Evolutionary conservation across 64 coral and sea anemone species (phyloP).

Genomic region (Montipora cactus): DNA sequence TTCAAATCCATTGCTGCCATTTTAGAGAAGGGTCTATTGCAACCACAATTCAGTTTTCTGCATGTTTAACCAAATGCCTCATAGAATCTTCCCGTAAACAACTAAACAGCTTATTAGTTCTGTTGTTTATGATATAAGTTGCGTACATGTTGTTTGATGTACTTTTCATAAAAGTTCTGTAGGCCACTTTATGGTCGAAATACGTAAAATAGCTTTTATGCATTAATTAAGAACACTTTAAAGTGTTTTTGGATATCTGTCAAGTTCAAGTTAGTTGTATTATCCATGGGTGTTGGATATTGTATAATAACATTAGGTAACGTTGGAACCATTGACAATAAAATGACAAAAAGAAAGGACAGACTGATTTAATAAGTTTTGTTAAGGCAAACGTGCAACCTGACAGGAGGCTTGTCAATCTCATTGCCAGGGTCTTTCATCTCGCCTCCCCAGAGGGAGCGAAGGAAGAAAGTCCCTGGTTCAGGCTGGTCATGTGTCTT

Average conservation of each 20-base stretch:
- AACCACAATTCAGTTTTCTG: too few relatives aligned
- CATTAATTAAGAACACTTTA: not conserved
- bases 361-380: not conserved
- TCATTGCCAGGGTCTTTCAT: too few relatives aligned
- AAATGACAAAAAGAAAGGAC: not conserved
- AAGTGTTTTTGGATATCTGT: not conserved
- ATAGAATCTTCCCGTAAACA: too few relatives aligned
- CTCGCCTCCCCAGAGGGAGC: too few relatives aligned
- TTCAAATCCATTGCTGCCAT: too few relatives aligned
- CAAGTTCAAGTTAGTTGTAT: too few relatives aligned
- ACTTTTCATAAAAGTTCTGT: constrained; percentile 94
- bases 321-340: not conserved
- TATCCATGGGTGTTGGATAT: not conserved
- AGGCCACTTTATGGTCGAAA: constrained; percentile 70
- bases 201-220: constrained; percentile 21
- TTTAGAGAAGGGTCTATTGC: too few relatives aligned
- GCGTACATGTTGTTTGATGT: constrained; percentile 26
- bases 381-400: too few relatives aligned
- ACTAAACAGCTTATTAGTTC: not conserved
- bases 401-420: too few relatives aligned
- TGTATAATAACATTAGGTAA: not conserved
- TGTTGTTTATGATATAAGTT: not conserved
- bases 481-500: too few relatives aligned
- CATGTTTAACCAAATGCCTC: too few relatives aligned
- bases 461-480: too few relatives aligned